These are phyloP conservation scores for Periphyllus acericola DNA, from an alignment of 2,888 invertebrate genomes.

Conservation along the genomic window DNA sequence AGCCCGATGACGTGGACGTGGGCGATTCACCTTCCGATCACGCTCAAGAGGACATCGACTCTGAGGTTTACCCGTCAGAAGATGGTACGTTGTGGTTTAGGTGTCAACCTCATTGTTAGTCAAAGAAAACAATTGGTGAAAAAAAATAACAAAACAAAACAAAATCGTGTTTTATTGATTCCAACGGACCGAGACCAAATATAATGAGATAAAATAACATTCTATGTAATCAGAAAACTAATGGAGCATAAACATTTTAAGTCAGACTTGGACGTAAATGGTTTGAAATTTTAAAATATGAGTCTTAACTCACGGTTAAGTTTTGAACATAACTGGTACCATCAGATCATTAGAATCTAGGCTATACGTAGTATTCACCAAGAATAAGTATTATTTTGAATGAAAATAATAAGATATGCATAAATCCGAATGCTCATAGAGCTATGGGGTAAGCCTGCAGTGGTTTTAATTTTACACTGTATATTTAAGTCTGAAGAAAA, in stretches of 20 bases:
- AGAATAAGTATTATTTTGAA: not conserved
- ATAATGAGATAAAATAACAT: slow-evolving; percentile 46
- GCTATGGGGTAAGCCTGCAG: too few relatives aligned
- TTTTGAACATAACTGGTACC: not conserved
- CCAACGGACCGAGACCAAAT: slow-evolving; percentile 27
- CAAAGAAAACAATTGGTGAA: slow-evolving; percentile 6
- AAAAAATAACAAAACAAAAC: slow-evolving; percentile 9
- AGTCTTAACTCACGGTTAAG: not conserved
- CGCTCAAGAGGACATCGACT: slow-evolving; percentile 76
- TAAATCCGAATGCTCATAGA: too few relatives aligned
- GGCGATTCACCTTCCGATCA: slow-evolving; percentile 80
- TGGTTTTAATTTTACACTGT: too few relatives aligned
- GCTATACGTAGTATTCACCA: not conserved
- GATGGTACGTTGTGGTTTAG: slow-evolving; percentile 71
- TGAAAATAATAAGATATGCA: too few relatives aligned
- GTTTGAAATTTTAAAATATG: slow-evolving; percentile 21
- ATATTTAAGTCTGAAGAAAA: too few relatives aligned
- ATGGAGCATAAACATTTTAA: slow-evolving; percentile 7
- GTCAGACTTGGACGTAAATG: not conserved
- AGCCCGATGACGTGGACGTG: slow-evolving; percentile 78
- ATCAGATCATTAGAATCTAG: too few relatives aligned
- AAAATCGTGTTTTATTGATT: slow-evolving; percentile 28
- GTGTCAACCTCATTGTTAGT: slow-evolving; percentile 19
- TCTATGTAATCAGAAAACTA: not conserved
- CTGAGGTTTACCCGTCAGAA: slow-evolving; percentile 79